A percentile compares a stretch with the other conserved stretches of the same genome.
These are phyloP conservation scores for Neodiprion lecontei DNA, from an alignment of 1,140 invertebrate genomes.

Conservation along the genomic window DNA sequence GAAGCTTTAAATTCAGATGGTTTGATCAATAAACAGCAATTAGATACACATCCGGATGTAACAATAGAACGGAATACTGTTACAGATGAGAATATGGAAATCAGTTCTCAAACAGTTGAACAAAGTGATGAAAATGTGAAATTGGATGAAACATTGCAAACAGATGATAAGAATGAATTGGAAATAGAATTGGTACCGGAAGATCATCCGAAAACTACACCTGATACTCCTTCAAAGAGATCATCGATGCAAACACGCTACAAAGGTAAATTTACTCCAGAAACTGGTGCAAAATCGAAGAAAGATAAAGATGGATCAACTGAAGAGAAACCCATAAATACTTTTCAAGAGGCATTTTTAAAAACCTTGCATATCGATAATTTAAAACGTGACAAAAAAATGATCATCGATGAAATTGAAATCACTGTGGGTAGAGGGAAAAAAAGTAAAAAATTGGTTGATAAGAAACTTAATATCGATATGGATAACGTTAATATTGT, in stretches of 20 bases:
- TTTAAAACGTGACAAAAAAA: slow-evolving; percentile 27
- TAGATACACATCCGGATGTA: neutral
- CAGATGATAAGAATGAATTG: neutral
- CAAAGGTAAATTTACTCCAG: slow-evolving; percentile 40
- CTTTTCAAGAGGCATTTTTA: slow-evolving; percentile 49
- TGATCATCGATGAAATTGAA: slow-evolving; percentile 26
- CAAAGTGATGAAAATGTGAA: neutral
- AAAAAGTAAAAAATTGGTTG: slow-evolving; percentile 26
- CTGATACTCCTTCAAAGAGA: neutral
- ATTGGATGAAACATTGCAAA: neutral
- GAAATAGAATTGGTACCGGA: slow-evolving; percentile 18
- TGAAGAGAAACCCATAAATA: slow-evolving; percentile 40
- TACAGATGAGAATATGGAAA: neutral
- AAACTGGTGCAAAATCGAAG: slow-evolving; percentile 33
- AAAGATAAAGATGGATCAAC: slow-evolving; percentile 33
- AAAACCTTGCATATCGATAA: slow-evolving; percentile 45
- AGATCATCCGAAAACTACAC: neutral
- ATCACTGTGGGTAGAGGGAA: slow-evolving; percentile 8
- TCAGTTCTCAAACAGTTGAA: neutral
- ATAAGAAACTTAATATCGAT: slow-evolving; percentile 28
- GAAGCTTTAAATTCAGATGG: neutral
- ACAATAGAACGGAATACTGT: neutral
- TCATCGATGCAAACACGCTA: slow-evolving; percentile 35
- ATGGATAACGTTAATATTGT: slow-evolving; percentile 16
- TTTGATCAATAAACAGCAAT: neutral